Evolutionary conservation across 1,140 invertebrate genomes (phyloP).

Genomic region (Rhopalosiphum padi): DNA sequence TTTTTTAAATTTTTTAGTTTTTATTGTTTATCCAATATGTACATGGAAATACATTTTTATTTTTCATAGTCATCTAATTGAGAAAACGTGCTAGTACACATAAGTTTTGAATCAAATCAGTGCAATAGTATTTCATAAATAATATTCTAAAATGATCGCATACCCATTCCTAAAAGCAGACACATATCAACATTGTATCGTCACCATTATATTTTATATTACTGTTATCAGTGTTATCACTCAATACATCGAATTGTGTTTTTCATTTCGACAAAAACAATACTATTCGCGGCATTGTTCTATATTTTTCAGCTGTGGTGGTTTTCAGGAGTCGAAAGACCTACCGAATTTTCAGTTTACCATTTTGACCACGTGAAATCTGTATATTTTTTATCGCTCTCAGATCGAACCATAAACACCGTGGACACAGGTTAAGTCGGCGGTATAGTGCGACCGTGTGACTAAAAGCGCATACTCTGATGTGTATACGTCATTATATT

Average conservation of each 20-base stretch:
- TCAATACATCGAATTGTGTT: background rate
- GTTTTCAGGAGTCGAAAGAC: too few species aligned
- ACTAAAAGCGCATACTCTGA: background rate
- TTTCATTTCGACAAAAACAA: background rate
- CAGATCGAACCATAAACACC: background rate
- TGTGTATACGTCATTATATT: background rate
- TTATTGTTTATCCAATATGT: too few species aligned
- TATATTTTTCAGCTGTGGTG: too few species aligned
- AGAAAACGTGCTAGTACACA: background rate
- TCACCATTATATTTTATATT: too few species aligned
- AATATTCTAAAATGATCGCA: background rate
- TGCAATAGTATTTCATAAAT: background rate
- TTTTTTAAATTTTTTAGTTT: too few species aligned
- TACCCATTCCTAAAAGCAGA: too few species aligned
- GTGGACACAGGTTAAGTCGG: background rate
- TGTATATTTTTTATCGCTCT: too few species aligned
- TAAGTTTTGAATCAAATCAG: background rate
- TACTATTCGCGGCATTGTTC: background rate
- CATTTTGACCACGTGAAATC: too few species aligned
- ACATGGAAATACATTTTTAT: background rate
- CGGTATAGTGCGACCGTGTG: background rate
- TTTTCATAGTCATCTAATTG: background rate
- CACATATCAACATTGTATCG: too few species aligned
- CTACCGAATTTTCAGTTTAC: too few species aligned
- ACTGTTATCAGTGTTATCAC: too few species aligned